Evolutionary conservation across 1,140 invertebrate genomes (phyloP).

Genomic region (Capitella teleta): DNA sequence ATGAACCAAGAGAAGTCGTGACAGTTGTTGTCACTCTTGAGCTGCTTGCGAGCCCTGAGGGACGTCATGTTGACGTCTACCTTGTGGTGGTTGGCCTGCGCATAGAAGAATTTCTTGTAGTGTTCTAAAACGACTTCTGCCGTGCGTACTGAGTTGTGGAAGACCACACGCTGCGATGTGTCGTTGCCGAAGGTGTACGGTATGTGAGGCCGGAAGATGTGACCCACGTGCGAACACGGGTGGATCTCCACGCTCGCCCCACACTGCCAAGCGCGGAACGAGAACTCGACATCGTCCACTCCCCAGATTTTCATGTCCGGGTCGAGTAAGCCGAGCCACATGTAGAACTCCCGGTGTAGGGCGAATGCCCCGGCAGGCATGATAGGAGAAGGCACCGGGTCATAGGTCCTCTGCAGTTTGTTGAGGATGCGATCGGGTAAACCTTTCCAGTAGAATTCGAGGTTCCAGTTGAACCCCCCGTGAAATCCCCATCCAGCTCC

Average conservation of each 20-base stretch:
- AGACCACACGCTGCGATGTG: background rate
- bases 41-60: background rate
- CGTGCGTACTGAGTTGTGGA: background rate
- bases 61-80: background rate
- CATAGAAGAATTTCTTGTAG: constrained; percentile 1
- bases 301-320: constrained; percentile 97
- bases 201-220: constrained; percentile 57
- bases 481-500: background rate
- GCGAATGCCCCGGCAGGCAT: constrained; percentile 93
- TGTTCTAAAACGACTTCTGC: background rate
- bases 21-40: constrained; percentile 9
- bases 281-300: constrained; percentile 89
- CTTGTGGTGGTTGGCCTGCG: background rate
- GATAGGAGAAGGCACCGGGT: constrained; percentile 56
- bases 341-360: constrained; percentile 78
- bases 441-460: constrained; percentile 74
- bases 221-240: constrained; percentile 92
- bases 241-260: constrained; percentile 49
- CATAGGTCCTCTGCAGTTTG: constrained; percentile 61
- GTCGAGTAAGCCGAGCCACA: constrained; percentile 81
- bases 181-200: background rate
- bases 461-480: constrained; percentile 11
- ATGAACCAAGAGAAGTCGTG: constrained; percentile 16
- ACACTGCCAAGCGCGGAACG: constrained; percentile 94
- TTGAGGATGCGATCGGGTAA: constrained; percentile 85